Evolutionary conservation across 2,888 invertebrate genomes (phyloP).

Genomic region (Drosophila niveifrons): DNA sequence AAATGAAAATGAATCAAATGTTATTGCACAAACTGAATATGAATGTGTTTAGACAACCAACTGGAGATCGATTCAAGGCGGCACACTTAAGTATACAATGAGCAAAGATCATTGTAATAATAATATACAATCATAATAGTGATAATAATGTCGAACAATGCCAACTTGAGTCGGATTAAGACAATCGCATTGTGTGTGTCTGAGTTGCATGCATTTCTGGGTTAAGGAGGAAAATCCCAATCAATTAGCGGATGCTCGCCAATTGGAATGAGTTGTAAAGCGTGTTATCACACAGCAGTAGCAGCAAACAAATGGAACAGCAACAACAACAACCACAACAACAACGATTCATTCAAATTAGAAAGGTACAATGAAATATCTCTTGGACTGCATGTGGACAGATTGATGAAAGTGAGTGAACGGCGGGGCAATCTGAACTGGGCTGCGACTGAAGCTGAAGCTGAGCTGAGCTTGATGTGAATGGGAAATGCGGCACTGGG

Average conservation of each 20-base stretch:
- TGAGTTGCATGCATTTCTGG: neutral
- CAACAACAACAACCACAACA: slow-evolving; percentile 1
- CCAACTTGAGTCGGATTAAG: slow-evolving; percentile 22
- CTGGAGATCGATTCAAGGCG: slow-evolving; percentile 24
- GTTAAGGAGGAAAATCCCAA: slow-evolving; percentile 25
- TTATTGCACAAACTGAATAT: slow-evolving; percentile 2
- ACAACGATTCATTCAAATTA: slow-evolving; percentile 43
- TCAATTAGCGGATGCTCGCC: slow-evolving; percentile 56
- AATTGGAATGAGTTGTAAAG: slow-evolving; percentile 38
- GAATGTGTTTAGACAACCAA: slow-evolving; percentile 28
- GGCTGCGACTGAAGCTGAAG: neutral
- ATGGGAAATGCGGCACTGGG: slow-evolving; percentile 43
- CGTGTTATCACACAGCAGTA: slow-evolving; percentile 25
- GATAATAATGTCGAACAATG: slow-evolving; percentile 11
- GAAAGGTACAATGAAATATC: slow-evolving; percentile 39
- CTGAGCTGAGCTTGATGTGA: slow-evolving; percentile 38
- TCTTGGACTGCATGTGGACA: slow-evolving; percentile 28
- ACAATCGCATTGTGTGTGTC: slow-evolving; percentile 30
- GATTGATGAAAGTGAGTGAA: slow-evolving; percentile 56
- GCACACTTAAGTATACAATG: slow-evolving; percentile 7
- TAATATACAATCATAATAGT: slow-evolving; percentile 14
- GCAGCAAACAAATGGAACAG: neutral
- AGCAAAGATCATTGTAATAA: slow-evolving; percentile 34
- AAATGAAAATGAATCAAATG: slow-evolving; percentile 14
- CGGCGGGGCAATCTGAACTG: slow-evolving; percentile 20